A percentile compares a stretch with the other conserved stretches of the same genome.
Conservation (phyloP, 1,140 invertebrate species). For the Drusus annulatus region DNA sequence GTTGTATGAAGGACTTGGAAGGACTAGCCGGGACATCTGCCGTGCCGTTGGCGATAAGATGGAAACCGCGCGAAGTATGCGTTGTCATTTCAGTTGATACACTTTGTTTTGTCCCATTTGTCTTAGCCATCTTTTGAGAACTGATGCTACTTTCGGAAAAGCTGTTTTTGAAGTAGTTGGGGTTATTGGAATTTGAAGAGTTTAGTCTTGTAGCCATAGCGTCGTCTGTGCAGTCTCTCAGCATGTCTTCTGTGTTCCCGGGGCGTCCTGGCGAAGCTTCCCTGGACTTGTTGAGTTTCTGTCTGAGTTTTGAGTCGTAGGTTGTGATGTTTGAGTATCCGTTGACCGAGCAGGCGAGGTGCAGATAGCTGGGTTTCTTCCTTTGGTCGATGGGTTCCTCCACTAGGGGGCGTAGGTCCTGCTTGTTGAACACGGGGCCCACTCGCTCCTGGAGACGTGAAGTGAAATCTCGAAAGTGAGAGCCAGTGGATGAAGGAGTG, state of each 20-base stretch:
- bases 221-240: conserved; percentile 66
- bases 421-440: conserved; percentile 62
- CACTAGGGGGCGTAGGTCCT: conserved; percentile 57
- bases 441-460: conserved; percentile 71
- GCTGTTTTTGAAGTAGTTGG: conserved; percentile 66
- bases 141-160: conserved; percentile 69
- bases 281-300: conserved; percentile 77
- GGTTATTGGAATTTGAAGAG: conserved; percentile 6
- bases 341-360: conserved; percentile 90
- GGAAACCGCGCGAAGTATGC: conserved; percentile 51
- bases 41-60: conserved; percentile 47
- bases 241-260: conserved; percentile 51
- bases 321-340: conserved; percentile 89
- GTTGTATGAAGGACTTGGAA: conserved; percentile 88
- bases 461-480: conserved; percentile 73
- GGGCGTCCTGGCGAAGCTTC: conserved; percentile 79
- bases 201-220: conserved; percentile 53
- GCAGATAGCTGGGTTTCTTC: conserved; percentile 85
- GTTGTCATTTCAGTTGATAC: conserved; percentile 22
- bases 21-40: conserved; percentile 66
- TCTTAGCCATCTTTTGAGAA: conserved; percentile 66
- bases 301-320: conserved; percentile 84
- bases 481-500: conserved; percentile 74
- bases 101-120: conserved; percentile 66
- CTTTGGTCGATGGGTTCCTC: conserved; percentile 62